Base-by-base conservation (phyloP, 2,797 vertebrate species). In the Eupleurogrammus muticus region DNA sequence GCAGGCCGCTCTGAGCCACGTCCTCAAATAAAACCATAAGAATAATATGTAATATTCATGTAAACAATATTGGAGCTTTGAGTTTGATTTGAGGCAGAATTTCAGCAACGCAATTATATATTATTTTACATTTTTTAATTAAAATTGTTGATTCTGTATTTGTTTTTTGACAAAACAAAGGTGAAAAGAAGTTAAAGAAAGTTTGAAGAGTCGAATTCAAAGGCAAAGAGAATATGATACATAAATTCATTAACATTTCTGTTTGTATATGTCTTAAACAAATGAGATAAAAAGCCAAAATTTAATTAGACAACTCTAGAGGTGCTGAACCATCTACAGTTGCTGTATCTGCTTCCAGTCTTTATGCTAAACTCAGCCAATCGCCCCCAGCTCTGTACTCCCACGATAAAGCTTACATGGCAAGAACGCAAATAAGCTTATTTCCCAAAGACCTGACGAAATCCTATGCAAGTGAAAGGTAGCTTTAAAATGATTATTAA, bases 401-500 rank as follows among this genome's bases (percentile, higher is more conserved):
- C 6, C 16, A n/a, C 40, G 6, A 44, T 44, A 44, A 4, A 36
- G 35, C 14, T 5, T 42, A 42, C 40, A n/a, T 44, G 40, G 6
- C 16, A 17, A 42, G 40, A 42, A 42, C 14, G 14, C 14, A 42
- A 44, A 44, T 42, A 42, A 5, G 40, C 13, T 40, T 40, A 40
- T 16, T 40, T 14, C 3, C 13, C 9, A 58, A 67, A 64, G n/a
- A 24, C 49, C 68, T 16, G 0, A 75, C 54, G 42, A 21, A 40
- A 36, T 50, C 32, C 13, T 67, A 53, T 50, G 21, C 60, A 80
- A 61, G 19, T 42, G 2, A 44, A 48, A 32, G n/a, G 40, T 0
- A n/a, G 66, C 70, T n/a, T 55, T 58, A 1, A 57, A 68, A 53
- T 44, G 46, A 54, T 52, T 5, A 63, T 17, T 48, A 8, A n/a